Conservation (phyloP, 2,797 vertebrate genomes). For the Clarias laeviceps region DNA sequence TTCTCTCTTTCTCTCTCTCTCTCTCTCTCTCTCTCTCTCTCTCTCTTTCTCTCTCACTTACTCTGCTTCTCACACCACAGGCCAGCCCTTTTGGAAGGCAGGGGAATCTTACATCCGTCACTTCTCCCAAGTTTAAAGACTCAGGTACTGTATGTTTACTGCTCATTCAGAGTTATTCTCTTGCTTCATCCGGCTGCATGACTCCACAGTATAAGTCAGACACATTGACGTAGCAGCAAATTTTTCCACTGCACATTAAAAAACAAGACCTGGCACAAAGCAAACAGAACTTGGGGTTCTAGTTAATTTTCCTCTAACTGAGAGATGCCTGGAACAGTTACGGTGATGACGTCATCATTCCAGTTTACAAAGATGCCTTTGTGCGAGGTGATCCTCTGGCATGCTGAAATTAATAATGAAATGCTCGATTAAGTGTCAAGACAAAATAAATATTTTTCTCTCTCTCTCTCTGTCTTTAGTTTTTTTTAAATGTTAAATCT, state of each 20-base stretch:
- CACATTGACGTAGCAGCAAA: background rate
- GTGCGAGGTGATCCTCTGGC: background rate
- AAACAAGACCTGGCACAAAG: background rate
- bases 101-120: slow-evolving; percentile 83
- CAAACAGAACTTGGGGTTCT: background rate
- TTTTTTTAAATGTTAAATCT: background rate
- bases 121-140: slow-evolving; percentile 78
- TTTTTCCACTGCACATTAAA: slow-evolving; percentile 8
- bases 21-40: slow-evolving; percentile 20
- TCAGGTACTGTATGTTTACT: slow-evolving; percentile 76
- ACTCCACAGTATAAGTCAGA: background rate
- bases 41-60: background rate
- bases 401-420: background rate
- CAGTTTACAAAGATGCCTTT: slow-evolving; percentile 23
- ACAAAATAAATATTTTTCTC: background rate
- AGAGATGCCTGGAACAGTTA: background rate
- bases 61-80: slow-evolving; percentile 64
- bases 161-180: background rate
- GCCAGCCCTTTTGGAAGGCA: slow-evolving; percentile 81
- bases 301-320: slow-evolving; percentile 1
- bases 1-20: background rate
- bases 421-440: background rate
- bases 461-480: no score
- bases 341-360: slow-evolving; percentile 11
- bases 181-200: background rate